phyloP scores from a whole-genome alignment of 2,888 invertebrate genomes.

The Anodontia alba region DNA sequence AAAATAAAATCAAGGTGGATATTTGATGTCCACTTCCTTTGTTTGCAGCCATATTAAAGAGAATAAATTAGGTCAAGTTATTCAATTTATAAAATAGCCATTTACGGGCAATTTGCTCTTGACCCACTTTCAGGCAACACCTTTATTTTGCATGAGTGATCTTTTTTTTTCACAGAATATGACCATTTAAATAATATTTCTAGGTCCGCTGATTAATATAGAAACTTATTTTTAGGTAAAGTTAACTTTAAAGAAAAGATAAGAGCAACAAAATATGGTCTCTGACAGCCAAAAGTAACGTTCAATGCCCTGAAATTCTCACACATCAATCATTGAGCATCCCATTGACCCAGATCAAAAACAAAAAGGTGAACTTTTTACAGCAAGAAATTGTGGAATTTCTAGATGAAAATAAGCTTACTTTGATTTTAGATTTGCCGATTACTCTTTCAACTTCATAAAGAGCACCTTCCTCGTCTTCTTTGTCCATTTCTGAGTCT shows the following conservation, averaged over 20 bases:
- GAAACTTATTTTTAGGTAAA: no score
- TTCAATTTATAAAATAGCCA: slow-evolving; percentile 8
- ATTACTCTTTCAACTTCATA: slow-evolving; percentile 76
- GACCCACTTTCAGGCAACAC: background rate
- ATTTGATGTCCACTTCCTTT: no score
- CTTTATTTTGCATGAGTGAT: no score
- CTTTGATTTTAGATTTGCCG: slow-evolving; percentile 68
- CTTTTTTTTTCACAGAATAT: no score
- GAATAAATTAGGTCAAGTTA: background rate
- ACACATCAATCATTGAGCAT: slow-evolving; percentile 19
- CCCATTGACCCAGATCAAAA: slow-evolving; percentile 16
- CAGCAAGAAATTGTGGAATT: background rate
- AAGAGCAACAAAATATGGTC: background rate
- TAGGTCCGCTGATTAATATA: no score
- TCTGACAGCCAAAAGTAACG: background rate
- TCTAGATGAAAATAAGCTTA: slow-evolving; percentile 55
- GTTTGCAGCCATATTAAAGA: no score
- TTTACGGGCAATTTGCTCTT: slow-evolving; percentile 1
- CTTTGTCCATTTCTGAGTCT: slow-evolving; percentile 34
- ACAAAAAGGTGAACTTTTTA: background rate
- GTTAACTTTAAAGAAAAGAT: no score
- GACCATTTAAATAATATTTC: no score
- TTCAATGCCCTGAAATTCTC: slow-evolving; percentile 10
- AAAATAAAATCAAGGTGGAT: no score
- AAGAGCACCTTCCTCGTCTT: slow-evolving; percentile 64